phyloP scores from a whole-genome alignment of 2,113 vertebrate species.

The Globicephala melas region DNA sequence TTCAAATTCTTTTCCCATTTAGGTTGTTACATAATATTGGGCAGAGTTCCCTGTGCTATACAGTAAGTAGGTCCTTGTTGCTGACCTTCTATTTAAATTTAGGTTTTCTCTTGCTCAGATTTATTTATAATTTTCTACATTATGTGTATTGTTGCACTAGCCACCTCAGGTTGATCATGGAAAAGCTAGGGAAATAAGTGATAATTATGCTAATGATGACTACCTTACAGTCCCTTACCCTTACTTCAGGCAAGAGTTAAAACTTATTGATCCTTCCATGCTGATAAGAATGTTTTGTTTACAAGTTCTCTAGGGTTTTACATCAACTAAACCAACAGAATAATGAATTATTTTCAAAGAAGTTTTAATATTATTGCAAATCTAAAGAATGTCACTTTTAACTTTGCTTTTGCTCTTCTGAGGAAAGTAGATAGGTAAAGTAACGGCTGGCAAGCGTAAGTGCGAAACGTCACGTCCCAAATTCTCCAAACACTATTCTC shows the following conservation, averaged over 20 bases:
- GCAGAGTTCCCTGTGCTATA: too few relatives aligned
- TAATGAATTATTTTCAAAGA: background rate
- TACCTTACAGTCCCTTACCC: background rate
- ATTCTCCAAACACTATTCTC: background rate
- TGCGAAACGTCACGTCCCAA: background rate
- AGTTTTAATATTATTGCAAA: background rate
- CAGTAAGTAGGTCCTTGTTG: too few relatives aligned
- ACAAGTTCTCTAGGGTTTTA: background rate
- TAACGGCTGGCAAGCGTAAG: background rate
- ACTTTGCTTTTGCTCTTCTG: background rate
- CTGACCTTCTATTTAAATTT: background rate
- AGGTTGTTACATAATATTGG: too few relatives aligned
- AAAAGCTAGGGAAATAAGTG: background rate
- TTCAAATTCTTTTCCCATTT: too few relatives aligned
- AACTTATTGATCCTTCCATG: background rate
- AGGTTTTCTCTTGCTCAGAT: background rate
- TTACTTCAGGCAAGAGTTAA: conserved; percentile 2
- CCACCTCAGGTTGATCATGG: background rate
- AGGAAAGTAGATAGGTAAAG: background rate
- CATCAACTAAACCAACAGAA: background rate
- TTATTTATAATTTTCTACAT: background rate
- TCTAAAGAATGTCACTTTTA: background rate
- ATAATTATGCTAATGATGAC: background rate
- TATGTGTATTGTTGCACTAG: background rate
- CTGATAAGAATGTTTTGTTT: background rate